These are phyloP conservation scores for Fistularia tabacaria DNA, from an alignment of 2,797 vertebrate genomes.

Conservation along the genomic window DNA sequence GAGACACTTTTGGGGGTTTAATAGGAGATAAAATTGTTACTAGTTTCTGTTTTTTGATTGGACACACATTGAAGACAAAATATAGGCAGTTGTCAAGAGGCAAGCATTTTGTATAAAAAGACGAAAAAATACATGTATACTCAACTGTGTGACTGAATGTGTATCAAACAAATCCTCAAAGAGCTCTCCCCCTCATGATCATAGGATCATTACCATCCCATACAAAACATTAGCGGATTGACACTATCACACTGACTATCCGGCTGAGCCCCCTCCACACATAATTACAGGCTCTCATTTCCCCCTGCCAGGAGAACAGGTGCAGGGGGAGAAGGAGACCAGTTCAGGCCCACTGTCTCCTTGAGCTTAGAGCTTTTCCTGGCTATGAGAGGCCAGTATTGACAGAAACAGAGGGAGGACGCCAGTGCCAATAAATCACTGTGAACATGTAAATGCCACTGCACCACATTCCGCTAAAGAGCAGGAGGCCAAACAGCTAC, in stretches of 20 bases:
- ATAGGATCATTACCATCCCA: constrained; percentile 10
- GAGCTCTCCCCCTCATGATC: too few species aligned
- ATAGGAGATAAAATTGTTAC: too few species aligned
- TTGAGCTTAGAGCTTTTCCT: constrained; percentile 71
- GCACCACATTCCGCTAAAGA: constrained; percentile 67
- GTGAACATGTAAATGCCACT: constrained; percentile 72
- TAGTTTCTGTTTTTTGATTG: too few species aligned
- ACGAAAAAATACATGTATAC: too few species aligned
- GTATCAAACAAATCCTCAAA: too few species aligned
- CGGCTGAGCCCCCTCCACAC: constrained; percentile 67
- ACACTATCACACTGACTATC: constrained; percentile 69
- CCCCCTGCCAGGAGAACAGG: constrained; percentile 80
- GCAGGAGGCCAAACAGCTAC: constrained; percentile 66
- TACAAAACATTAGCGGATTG: constrained; percentile 71
- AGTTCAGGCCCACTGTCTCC: constrained; percentile 66
- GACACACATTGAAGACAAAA: too few species aligned
- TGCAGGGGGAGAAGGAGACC: constrained; percentile 65
- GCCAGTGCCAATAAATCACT: constrained; percentile 71
- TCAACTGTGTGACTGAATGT: too few species aligned
- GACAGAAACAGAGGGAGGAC: constrained; percentile 56
- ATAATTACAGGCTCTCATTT: constrained; percentile 75
- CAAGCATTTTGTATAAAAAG: too few species aligned
- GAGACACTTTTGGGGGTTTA: too few species aligned
- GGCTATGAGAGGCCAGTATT: constrained; percentile 61
- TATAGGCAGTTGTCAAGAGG: too few species aligned